Evolutionary conservation across 2,888 invertebrate genomes (phyloP).

Genomic region (Linnaemya tessellans): DNA sequence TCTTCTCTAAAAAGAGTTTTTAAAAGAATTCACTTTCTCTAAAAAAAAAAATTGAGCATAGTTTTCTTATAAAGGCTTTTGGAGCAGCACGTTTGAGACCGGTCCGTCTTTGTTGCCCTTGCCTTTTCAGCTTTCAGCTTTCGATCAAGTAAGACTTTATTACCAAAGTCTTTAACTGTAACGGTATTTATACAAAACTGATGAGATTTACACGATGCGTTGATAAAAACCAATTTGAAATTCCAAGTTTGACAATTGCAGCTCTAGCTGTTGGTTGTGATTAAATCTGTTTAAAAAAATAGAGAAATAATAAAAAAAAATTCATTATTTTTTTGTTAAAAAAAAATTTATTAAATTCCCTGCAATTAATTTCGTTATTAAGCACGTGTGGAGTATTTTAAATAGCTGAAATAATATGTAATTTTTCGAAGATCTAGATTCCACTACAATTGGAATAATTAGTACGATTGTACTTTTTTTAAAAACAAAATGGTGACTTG

Average conservation of each 20-base stretch:
- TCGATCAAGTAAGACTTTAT: slow-evolving; percentile 5
- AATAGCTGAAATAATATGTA: too few species aligned
- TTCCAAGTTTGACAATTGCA: slow-evolving; percentile 14
- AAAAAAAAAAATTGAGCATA: slow-evolving; percentile 41
- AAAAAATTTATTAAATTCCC: too few species aligned
- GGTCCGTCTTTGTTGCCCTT: not conserved
- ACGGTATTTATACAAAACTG: not conserved
- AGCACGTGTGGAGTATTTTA: too few species aligned
- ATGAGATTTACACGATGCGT: slow-evolving; percentile 34
- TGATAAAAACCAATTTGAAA: slow-evolving; percentile 23
- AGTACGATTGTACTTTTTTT: too few species aligned
- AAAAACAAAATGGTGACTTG: too few species aligned
- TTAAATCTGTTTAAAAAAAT: slow-evolving; percentile 39
- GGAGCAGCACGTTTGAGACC: slow-evolving; percentile 2
- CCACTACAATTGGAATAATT: too few species aligned
- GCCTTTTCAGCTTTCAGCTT: slow-evolving; percentile 14
- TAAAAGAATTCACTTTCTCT: slow-evolving; percentile 19
- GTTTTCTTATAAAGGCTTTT: slow-evolving; percentile 3
- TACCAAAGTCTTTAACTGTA: not conserved
- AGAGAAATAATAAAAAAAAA: not conserved
- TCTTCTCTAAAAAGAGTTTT: slow-evolving; percentile 10
- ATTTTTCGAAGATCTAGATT: too few species aligned
- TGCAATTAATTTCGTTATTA: too few species aligned
- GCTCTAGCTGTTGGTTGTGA: not conserved
- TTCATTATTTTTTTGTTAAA: slow-evolving; percentile 2